Conservation (phyloP, 2,797 vertebrate genomes). For the Loriculus beryllinus region DNA sequence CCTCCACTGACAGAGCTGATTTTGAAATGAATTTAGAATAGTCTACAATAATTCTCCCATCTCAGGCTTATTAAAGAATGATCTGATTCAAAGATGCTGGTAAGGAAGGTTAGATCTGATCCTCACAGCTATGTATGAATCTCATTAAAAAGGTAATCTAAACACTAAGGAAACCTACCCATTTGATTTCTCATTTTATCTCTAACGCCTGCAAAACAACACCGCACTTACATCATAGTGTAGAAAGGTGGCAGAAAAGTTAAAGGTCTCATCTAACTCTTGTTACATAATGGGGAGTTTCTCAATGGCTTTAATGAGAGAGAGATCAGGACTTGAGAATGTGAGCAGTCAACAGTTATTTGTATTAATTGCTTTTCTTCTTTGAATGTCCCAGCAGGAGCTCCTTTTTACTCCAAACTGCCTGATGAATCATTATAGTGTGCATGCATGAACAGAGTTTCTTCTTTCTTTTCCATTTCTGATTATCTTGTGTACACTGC, state of each 20-base stretch:
- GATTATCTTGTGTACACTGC: neutral
- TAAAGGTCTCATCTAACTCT: neutral
- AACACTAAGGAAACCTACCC: neutral
- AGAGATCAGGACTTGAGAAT: neutral
- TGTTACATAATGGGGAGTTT: neutral
- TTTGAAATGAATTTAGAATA: constrained; percentile 10
- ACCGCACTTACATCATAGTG: neutral
- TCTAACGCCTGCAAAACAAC: neutral
- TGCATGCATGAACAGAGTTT: neutral
- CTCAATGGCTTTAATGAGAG: neutral
- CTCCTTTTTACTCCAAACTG: neutral
- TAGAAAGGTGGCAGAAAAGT: neutral
- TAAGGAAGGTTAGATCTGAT: neutral
- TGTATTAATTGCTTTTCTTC: constrained; percentile 13
- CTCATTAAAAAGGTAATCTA: neutral
- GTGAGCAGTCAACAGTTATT: neutral
- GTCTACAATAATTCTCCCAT: neutral
- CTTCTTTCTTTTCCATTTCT: neutral
- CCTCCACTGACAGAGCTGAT: neutral
- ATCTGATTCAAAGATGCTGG: neutral
- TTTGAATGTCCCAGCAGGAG: neutral
- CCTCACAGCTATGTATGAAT: neutral
- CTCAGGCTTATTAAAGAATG: neutral
- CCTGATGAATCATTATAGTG: neutral
- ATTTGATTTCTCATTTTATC: neutral